These are phyloP conservation scores for Ornithoptera priamus DNA, from an alignment of 2,888 invertebrate species.

Conservation along the genomic window DNA sequence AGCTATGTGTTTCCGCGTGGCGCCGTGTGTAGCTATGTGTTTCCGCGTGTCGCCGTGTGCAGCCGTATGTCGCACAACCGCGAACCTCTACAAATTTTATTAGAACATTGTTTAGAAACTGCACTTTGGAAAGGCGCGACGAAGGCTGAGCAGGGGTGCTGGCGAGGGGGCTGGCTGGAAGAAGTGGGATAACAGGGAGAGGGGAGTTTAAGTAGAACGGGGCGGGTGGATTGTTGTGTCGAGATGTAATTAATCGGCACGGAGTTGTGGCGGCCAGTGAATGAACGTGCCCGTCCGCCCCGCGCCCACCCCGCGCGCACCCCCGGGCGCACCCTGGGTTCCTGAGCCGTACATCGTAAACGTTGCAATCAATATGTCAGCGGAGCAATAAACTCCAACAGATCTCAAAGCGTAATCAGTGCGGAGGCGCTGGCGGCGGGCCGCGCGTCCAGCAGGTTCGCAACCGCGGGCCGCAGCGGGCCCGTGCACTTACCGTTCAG, in stretches of 20 bases:
- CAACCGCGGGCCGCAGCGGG: neutral
- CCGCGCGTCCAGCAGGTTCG: neutral
- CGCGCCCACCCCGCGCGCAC: neutral
- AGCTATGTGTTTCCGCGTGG: too few species aligned
- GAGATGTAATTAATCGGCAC: constrained; percentile 27
- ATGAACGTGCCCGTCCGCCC: constrained; percentile 22
- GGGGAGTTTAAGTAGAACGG: neutral
- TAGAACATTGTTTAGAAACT: constrained; percentile 62
- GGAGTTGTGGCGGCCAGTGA: constrained; percentile 31
- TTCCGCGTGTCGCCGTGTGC: too few species aligned
- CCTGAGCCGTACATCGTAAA: neutral
- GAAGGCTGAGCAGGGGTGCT: constrained; percentile 2
- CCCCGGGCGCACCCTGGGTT: neutral
- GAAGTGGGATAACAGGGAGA: neutral
- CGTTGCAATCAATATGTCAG: neutral
- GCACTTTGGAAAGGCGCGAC: constrained; percentile 39
- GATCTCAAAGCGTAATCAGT: too few species aligned
- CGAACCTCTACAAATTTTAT: constrained; percentile 70
- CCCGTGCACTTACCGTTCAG: constrained; percentile 64
- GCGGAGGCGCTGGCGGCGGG: too few species aligned
- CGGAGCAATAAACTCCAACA: neutral
- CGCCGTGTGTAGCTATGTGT: too few species aligned
- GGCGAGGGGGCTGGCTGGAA: neutral
- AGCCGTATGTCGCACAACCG: constrained; percentile 41
- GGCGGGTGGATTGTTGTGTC: constrained; percentile 6